Evolutionary conservation across 2,888 invertebrate species (phyloP).

Genomic region (Spatulosminthurus flaviceps): DNA sequence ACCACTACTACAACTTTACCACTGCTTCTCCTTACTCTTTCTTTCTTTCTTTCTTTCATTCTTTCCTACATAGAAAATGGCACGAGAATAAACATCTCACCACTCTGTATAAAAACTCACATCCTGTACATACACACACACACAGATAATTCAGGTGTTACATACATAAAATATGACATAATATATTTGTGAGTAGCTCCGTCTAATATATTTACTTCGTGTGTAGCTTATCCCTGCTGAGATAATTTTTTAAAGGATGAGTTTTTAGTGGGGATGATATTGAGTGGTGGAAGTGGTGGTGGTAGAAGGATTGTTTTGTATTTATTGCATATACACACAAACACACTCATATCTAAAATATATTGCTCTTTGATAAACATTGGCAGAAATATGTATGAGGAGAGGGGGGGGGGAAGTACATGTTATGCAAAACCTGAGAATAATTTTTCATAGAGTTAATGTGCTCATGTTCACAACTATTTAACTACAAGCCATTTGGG

Average conservation of each 20-base stretch:
- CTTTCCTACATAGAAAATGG: no score
- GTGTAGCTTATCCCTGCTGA: no score
- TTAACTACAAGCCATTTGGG: conserved; percentile 14
- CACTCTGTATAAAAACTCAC: neutral
- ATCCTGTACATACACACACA: neutral
- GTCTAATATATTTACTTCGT: no score
- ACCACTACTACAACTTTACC: neutral
- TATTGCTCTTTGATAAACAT: neutral
- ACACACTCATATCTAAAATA: no score
- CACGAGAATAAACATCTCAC: conserved; percentile 6
- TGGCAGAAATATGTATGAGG: neutral
- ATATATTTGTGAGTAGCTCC: no score
- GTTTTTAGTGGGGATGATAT: no score
- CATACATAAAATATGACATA: no score
- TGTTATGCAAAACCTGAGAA: neutral
- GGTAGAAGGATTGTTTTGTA: no score
- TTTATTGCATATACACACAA: no score
- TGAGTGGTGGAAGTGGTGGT: no score
- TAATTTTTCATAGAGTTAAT: neutral
- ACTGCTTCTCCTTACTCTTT: conserved; percentile 5
- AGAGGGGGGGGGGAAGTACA: neutral
- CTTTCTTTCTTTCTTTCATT: neutral
- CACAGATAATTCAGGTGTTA: no score
- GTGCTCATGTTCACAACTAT: conserved; percentile 7
- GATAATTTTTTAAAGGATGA: no score